Evolutionary conservation across 2,888 invertebrate species (phyloP), one percentile per base, ranked within the genome.

Genomic region (Lithophane ornitopus): DNA sequence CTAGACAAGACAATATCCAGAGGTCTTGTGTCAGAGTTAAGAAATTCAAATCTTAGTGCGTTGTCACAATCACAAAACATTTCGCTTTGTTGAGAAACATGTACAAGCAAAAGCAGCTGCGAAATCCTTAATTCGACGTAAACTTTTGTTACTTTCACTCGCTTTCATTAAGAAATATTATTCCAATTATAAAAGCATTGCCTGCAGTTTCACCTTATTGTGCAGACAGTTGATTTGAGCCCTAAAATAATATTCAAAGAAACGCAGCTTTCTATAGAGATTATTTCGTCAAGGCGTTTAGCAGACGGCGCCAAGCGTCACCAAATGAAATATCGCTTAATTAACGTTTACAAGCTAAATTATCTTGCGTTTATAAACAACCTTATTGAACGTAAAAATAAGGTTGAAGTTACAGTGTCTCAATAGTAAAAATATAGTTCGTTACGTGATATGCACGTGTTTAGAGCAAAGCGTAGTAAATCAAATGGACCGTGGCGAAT

Each of bases 281-380:
- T 92, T 90, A 93, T 92, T 93, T 94, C 93, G 90, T 94, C 94
- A 94, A 93, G 91, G 92, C 92, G 91, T 93, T 94, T 93, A 94
- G 90, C 89, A 92, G 93, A 91, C 93, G 94, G 95, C 94, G 94
- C 94, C 93, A 87, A 87, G 90, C 90, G 93, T 93, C 95, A 90
- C 90, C 88, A 90, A 88, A 91, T 94, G 93, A 95, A 93, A 94
- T 94, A 94, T 94, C 88, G 90, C 94, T 94, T 95, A 95, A 96
- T 95, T 95, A 95, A 93, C 92, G 90, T 90, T 90, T 91, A 90
- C 92, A 91, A 84, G 72, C 88, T 83, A 83, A 85, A 61, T 80
- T 78, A 75, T 72, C 71, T 77, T 87, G 58, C 85, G 70, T 83
- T 79, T 74, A 70, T 46, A 74, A 74, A 85, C 78, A 83, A 73